Conservation (phyloP, 2,888 invertebrate species). For the Meteorus cinctellus region DNA sequence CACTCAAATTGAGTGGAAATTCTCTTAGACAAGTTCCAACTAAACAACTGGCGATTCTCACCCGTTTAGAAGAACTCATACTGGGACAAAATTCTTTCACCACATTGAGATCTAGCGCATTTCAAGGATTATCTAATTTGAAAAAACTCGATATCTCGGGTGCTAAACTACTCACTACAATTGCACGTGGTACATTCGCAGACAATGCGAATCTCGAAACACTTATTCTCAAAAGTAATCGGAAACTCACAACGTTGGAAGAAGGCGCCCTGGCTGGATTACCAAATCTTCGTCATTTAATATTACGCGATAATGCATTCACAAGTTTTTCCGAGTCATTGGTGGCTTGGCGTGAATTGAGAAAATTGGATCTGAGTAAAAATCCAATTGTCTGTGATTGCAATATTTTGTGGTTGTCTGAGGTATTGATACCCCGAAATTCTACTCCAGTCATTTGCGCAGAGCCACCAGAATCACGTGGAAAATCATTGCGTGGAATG, state of each 20-base stretch:
- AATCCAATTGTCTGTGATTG: slow-evolving; percentile 90
- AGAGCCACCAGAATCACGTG: slow-evolving; percentile 82
- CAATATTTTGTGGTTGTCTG: slow-evolving; percentile 85
- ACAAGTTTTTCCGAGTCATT: slow-evolving; percentile 84
- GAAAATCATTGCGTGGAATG: slow-evolving; percentile 78
- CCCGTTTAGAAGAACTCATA: slow-evolving; percentile 85
- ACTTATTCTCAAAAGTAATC: slow-evolving; percentile 84
- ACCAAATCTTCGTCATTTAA: slow-evolving; percentile 85
- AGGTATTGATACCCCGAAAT: slow-evolving; percentile 81
- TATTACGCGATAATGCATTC: slow-evolving; percentile 86
- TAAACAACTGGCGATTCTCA: slow-evolving; percentile 80
- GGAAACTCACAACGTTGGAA: slow-evolving; percentile 82
- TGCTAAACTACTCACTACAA: slow-evolving; percentile 81
- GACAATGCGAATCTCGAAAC: slow-evolving; percentile 88
- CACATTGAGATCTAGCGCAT: slow-evolving; percentile 82
- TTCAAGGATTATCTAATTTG: slow-evolving; percentile 85
- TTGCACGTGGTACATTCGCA: slow-evolving; percentile 86
- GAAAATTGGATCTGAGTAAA: slow-evolving; percentile 85
- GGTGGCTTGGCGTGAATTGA: slow-evolving; percentile 85
- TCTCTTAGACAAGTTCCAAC: slow-evolving; percentile 85
- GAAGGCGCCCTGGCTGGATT: slow-evolving; percentile 86
- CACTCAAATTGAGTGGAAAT: slow-evolving; percentile 87
- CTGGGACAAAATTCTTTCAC: slow-evolving; percentile 89
- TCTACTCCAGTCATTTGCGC: slow-evolving; percentile 83
- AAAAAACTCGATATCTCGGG: slow-evolving; percentile 86